Evolutionary conservation across 2,888 invertebrate genomes (phyloP), one percentile per base, ranked within the genome.

Genomic region (Callimorpha dominula): DNA sequence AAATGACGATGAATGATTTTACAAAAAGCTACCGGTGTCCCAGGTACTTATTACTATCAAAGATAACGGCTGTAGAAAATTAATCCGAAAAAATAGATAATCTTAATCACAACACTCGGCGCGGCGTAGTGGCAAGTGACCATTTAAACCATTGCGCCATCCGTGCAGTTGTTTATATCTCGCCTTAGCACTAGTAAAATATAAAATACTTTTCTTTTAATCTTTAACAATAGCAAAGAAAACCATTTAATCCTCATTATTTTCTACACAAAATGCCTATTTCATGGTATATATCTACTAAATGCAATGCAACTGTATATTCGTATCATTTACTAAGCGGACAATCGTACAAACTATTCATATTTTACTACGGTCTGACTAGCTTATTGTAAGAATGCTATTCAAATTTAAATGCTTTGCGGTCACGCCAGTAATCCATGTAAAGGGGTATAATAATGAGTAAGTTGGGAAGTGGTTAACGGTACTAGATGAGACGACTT

Each of bases 391-490:
- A 65, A 67, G 49, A 68, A 64, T 68, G 17, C 52, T 52, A 73
- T 65, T 60, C 12, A 65, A 60, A 62, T 73, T 70, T 62, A 14
- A 73, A 66, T 70, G 50, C 52, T 65, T 65, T 8, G 62, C 31
- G 50, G 69, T 73, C 69, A 73, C 65, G 57, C 49, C n/a, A 20
- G 63, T 69, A 54, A 73, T 60, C 65, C 54, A 14, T 60, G 54
- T n/a, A 65, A 68, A 64, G 46, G 31, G 68, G 20, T 65, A 60
- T 60, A 68, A 73, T 65, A 62, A 62, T 62, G 42, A 67, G 66
- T 6, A 70, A 65, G 65, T 42, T 63, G 54, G 68, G 66, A 70
- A 70, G 60, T 60, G 31, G 57, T 8, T 70, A 73, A 73, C 73
- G 73, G 73, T 72, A 70, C 65, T 46, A 31, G 40, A 74, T 71